Percentiles rank a stretch among this genome's conserved stretches.
These are phyloP conservation scores for Atta texana DNA, from an alignment of 1,140 invertebrate genomes.

Conservation along the genomic window DNA sequence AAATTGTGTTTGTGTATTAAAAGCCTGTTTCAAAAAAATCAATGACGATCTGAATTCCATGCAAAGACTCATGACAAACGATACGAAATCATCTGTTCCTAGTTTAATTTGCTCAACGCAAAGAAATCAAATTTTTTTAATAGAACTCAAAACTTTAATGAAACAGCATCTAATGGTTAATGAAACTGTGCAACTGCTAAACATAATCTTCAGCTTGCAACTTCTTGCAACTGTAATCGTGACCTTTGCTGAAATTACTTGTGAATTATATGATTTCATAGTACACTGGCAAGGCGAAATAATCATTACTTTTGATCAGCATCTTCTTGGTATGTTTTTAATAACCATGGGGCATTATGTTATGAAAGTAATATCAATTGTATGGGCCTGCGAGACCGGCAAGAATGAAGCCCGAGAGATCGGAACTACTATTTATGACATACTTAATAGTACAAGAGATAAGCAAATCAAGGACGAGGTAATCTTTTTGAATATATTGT, in stretches of 20 bases:
- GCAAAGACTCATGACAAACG: slow-evolving; percentile 18
- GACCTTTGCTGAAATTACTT: neutral
- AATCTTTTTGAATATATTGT: neutral
- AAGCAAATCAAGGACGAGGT: neutral
- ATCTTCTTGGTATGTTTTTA: neutral
- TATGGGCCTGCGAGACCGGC: neutral
- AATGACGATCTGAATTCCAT: slow-evolving; percentile 66
- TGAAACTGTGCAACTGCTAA: neutral
- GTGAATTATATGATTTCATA: neutral
- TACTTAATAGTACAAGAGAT: neutral
- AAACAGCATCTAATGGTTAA: neutral
- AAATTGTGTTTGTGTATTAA: slow-evolving; percentile 73
- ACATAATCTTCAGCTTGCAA: neutral
- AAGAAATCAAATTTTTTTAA: neutral
- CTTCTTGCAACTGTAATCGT: neutral
- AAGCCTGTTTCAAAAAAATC: slow-evolving; percentile 72
- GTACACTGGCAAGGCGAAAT: neutral
- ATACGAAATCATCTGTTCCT: neutral
- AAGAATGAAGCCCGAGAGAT: neutral
- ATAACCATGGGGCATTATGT: neutral
- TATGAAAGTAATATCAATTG: neutral
- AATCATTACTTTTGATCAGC: neutral
- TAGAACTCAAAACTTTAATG: neutral
- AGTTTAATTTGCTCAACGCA: neutral
- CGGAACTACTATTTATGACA: neutral